Evolutionary conservation across 2,888 invertebrate genomes (phyloP).

Genomic region (Eilema griseolum): DNA sequence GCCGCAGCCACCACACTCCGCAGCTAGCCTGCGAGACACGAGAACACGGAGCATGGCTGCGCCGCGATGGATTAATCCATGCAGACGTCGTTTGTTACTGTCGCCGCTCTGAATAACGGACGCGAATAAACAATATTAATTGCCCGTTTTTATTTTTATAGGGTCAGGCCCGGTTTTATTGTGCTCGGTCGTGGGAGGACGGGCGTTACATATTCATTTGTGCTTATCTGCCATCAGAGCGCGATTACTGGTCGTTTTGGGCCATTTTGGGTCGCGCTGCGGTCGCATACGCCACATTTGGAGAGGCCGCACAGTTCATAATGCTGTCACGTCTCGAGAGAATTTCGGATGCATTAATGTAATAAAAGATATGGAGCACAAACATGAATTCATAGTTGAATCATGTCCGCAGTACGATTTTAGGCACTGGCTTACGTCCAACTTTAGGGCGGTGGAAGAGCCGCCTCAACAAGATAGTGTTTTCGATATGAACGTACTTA

Average conservation of each 20-base stretch:
- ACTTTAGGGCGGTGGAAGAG: conserved; percentile 67
- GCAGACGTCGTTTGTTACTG: conserved; percentile 76
- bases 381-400: conserved; percentile 68
- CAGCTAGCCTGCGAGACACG: conserved; percentile 33
- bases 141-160: conserved; percentile 81
- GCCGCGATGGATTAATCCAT: conserved; percentile 66
- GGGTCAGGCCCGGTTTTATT: conserved; percentile 77
- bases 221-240: conserved; percentile 81
- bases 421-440: conserved; percentile 79
- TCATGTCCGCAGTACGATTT: conserved; percentile 73
- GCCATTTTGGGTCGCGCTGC: conserved; percentile 63
- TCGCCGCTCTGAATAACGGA: conserved; percentile 79
- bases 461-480: conserved; percentile 62
- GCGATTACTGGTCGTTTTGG: conserved; percentile 77
- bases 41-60: conserved; percentile 46
- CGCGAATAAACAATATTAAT: conserved; percentile 84
- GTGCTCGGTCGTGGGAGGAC: conserved; percentile 79
- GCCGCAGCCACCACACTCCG: conserved; percentile 31
- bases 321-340: conserved; percentile 65
- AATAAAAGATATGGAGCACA: conserved; percentile 69
- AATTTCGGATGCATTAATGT: conserved; percentile 61
- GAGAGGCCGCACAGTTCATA: conserved; percentile 59
- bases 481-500: conserved; percentile 70
- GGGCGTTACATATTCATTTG: conserved; percentile 83
- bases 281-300: conserved; percentile 73